Percentiles rank a stretch among this genome's conserved stretches.
These are phyloP conservation scores for Chalcosyrphus nemorum DNA, from an alignment of 2,888 invertebrate species.

Conservation along the genomic window DNA sequence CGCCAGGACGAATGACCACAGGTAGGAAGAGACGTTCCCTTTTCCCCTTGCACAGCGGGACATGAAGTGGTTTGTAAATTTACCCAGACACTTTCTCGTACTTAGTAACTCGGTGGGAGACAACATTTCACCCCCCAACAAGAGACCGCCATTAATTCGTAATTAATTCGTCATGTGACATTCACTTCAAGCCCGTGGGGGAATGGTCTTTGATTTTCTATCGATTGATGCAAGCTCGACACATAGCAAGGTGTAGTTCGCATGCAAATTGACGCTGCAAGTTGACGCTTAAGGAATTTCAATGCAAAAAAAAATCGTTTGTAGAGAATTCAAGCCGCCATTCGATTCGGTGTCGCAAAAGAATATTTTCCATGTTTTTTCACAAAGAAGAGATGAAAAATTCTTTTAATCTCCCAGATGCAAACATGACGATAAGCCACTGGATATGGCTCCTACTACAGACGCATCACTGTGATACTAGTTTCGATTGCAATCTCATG, in stretches of 20 bases:
- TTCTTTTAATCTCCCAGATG: slow-evolving; percentile 61
- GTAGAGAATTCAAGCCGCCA: slow-evolving; percentile 31
- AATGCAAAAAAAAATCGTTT: slow-evolving; percentile 62
- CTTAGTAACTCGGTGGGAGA: slow-evolving; percentile 58
- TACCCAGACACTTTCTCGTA: slow-evolving; percentile 38
- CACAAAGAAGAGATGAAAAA: slow-evolving; percentile 51
- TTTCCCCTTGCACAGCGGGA: slow-evolving; percentile 55
- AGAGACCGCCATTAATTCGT: slow-evolving; percentile 58
- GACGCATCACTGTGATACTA: slow-evolving; percentile 27
- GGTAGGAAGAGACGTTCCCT: slow-evolving; percentile 26
- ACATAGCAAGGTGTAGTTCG: slow-evolving; percentile 54
- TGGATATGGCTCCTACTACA: slow-evolving; percentile 40
- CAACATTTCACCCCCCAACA: slow-evolving; percentile 49
- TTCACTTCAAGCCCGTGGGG: background rate
- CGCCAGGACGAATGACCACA: slow-evolving; percentile 63
- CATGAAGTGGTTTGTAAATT: slow-evolving; percentile 55
- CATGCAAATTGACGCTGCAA: slow-evolving; percentile 54
- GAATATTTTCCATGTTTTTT: too few relatives aligned
- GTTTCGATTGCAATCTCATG: slow-evolving; percentile 45
- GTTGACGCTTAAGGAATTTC: slow-evolving; percentile 56
- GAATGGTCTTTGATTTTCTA: slow-evolving; percentile 53
- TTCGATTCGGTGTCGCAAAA: background rate
- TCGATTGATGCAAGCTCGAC: slow-evolving; percentile 45
- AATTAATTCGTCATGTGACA: slow-evolving; percentile 71
- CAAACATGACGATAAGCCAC: slow-evolving; percentile 55